A percentile compares a stretch with the other conserved stretches of the same genome.
Evolutionary conservation across 1,140 invertebrate species (phyloP).

Genomic region (Zaprionus africanus): DNA sequence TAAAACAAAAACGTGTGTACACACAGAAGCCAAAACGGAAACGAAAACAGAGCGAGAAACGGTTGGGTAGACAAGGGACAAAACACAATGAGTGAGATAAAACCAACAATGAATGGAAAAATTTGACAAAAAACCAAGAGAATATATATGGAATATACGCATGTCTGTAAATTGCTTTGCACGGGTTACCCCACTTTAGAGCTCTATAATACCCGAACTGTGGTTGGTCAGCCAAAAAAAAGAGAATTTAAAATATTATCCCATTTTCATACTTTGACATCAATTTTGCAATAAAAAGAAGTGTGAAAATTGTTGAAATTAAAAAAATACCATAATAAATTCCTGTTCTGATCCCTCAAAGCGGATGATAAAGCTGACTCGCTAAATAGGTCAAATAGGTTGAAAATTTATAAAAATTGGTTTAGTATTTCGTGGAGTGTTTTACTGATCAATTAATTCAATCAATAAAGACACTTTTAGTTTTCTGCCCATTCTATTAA

Average conservation of each 20-base stretch:
- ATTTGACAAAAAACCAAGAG: background rate
- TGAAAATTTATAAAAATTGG: too few species aligned
- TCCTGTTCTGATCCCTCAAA: background rate
- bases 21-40: conserved; percentile 14
- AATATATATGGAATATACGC: background rate
- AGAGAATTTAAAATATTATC: conserved; percentile 28
- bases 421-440: too few species aligned
- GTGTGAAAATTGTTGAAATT: background rate
- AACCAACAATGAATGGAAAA: conserved; percentile 33
- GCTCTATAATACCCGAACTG: background rate
- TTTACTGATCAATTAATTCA: too few species aligned
- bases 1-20: conserved; percentile 20
- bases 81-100: conserved; percentile 18
- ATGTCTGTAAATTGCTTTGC: background rate
- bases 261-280: background rate
- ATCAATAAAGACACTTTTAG: too few species aligned
- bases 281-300: background rate
- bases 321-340: background rate
- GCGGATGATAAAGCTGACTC: too few species aligned
- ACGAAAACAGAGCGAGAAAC: conserved; percentile 1
- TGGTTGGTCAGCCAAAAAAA: background rate
- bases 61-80: conserved; percentile 24
- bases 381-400: too few species aligned
- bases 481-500: too few species aligned
- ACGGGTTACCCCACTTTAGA: background rate